A percentile compares a stretch with the other conserved stretches of the same genome.
Conservation (phyloP, 2,113 vertebrate genomes). For the Antennarius striatus region DNA sequence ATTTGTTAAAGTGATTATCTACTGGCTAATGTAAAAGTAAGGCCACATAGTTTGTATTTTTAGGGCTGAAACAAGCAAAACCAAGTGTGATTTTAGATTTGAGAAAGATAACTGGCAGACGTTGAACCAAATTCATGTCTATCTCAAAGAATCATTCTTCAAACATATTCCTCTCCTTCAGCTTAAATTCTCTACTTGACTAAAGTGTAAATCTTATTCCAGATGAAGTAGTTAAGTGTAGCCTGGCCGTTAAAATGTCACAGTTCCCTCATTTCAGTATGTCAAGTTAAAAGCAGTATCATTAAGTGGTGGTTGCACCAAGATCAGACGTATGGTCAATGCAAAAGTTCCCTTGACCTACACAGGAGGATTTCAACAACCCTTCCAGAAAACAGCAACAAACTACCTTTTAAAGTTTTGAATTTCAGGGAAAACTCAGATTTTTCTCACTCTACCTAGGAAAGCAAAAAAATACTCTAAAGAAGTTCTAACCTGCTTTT, state of each 20-base stretch:
- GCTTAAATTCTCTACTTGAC: too few relatives aligned
- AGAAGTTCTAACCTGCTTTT: too few relatives aligned
- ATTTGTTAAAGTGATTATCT: conserved; percentile 12
- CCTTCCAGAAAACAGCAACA: not conserved
- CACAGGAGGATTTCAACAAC: not conserved
- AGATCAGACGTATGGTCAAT: not conserved
- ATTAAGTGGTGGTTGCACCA: not conserved
- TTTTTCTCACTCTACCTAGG: not conserved
- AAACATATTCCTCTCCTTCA: too few relatives aligned
- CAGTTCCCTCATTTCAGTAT: conserved; percentile 1
- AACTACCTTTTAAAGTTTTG: conserved; percentile 5
- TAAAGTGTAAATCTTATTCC: too few relatives aligned
- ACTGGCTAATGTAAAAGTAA: not conserved
- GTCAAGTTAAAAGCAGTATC: conserved; percentile 4
- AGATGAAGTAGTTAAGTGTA: too few relatives aligned
- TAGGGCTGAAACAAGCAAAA: conserved; percentile 7
- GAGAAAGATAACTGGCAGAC: too few relatives aligned
- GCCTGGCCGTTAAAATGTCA: too few relatives aligned
- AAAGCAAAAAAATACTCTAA: too few relatives aligned
- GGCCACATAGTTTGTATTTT: not conserved
- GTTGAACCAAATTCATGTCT: too few relatives aligned
- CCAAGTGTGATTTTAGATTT: not conserved
- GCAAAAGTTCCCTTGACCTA: not conserved
- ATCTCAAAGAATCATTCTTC: too few relatives aligned
- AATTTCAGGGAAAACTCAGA: not conserved